These are phyloP conservation scores for Myotis vivesi DNA, from an alignment of 2,797 vertebrate species.

Conservation along the genomic window DNA sequence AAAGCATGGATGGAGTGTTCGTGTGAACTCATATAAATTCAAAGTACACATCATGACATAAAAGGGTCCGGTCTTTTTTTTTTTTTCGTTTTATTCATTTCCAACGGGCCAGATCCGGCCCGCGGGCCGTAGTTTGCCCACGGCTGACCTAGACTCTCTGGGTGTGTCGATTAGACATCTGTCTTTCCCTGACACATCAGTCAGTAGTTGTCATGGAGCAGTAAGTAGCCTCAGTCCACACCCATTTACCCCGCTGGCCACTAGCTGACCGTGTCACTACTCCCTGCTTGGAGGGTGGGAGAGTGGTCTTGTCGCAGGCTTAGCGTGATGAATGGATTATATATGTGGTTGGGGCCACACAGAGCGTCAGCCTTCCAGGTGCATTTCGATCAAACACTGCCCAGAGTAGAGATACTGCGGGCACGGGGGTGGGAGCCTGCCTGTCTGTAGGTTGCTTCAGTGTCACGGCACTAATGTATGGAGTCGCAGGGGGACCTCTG, in stretches of 20 bases:
- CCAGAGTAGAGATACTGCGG: neutral
- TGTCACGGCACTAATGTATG: neutral
- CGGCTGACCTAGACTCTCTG: neutral
- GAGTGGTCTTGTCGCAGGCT: neutral
- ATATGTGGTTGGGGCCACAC: rapidly evolving
- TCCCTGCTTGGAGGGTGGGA: neutral
- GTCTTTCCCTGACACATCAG: neutral
- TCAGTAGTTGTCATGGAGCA: neutral
- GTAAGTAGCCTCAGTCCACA: neutral
- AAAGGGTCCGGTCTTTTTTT: no score
- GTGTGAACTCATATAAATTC: no score
- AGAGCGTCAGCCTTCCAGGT: neutral
- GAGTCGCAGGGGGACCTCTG: neutral
- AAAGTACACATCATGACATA: no score
- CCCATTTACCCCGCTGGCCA: rapidly evolving
- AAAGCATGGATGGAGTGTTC: no score
- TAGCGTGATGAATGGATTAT: neutral
- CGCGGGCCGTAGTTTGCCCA: no score
- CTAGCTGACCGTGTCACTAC: neutral
- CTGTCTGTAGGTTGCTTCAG: neutral
- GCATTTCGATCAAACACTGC: neutral
- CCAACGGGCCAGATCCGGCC: no score
- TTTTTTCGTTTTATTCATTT: no score
- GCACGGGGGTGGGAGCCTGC: rapidly evolving
- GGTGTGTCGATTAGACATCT: neutral